Evolutionary conservation across 1,140 invertebrate genomes (phyloP).

Genomic region (Nautilus pompilius): DNA sequence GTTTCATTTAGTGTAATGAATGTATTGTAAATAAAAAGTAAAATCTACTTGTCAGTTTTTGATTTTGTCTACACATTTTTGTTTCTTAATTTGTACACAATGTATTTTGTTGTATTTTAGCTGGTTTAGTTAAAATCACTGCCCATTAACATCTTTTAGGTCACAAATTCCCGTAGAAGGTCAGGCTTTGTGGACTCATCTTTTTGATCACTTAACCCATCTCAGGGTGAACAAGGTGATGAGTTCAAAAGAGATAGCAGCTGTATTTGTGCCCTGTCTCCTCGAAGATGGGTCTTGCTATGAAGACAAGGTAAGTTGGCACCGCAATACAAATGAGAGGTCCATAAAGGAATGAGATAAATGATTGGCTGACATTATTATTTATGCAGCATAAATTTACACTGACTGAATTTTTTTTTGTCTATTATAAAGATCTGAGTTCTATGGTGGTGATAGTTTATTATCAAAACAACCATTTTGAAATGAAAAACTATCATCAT

Average conservation of each 20-base stretch:
- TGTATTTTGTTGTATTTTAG: too few species aligned
- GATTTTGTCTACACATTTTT: too few species aligned
- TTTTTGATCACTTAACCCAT: conserved; percentile 34
- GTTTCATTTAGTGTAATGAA: too few species aligned
- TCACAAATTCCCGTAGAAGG: conserved; percentile 23
- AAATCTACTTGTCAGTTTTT: too few species aligned
- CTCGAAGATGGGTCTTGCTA: conserved; percentile 29
- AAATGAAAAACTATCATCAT: too few species aligned
- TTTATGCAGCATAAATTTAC: not conserved
- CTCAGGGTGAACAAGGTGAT: conserved; percentile 32
- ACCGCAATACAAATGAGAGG: too few species aligned
- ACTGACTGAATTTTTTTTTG: not conserved
- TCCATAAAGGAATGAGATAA: too few species aligned
- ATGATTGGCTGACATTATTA: not conserved
- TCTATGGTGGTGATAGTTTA: not conserved
- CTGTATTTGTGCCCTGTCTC: conserved; percentile 42
- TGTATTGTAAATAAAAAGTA: too few species aligned
- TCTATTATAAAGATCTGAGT: not conserved
- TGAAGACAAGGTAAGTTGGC: conserved; percentile 31
- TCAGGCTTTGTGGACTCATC: conserved; percentile 32
- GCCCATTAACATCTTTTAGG: conserved; percentile 13
- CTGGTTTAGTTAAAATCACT: too few species aligned
- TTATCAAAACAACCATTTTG: not conserved
- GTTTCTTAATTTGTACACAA: too few species aligned
- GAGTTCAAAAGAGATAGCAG: conserved; percentile 38